Evolutionary conservation across 2,888 invertebrate species (phyloP).

Genomic region (Phania funesta): DNA sequence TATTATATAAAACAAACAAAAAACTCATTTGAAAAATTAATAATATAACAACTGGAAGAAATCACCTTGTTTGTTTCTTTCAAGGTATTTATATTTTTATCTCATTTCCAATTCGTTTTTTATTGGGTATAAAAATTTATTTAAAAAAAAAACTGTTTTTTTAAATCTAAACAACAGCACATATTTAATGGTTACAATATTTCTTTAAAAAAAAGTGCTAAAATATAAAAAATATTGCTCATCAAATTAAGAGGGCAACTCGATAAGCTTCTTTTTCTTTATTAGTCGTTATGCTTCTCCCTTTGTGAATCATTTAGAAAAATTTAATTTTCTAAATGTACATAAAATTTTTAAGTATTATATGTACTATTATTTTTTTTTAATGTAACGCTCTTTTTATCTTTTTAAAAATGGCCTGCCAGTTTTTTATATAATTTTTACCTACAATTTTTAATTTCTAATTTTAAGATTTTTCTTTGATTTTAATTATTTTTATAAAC

Average conservation of each 20-base stretch:
- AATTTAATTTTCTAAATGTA: background rate
- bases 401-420: constrained; percentile 25
- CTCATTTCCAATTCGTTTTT: constrained; percentile 33
- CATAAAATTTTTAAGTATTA: constrained; percentile 41
- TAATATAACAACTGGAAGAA: constrained; percentile 55
- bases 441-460: constrained; percentile 17
- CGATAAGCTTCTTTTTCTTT: constrained; percentile 9
- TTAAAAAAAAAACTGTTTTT: constrained; percentile 37
- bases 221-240: constrained; percentile 41
- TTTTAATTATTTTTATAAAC: constrained; percentile 45
- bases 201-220: constrained; percentile 7
- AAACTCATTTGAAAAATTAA: constrained; percentile 31
- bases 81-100: constrained; percentile 19
- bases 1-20: constrained; percentile 42
- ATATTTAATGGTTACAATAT: constrained; percentile 1
- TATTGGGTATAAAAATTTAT: constrained; percentile 32
- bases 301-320: constrained; percentile 7
- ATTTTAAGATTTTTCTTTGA: constrained; percentile 30
- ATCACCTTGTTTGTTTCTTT: constrained; percentile 26
- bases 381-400: background rate
- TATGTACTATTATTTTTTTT: constrained; percentile 1
- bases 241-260: constrained; percentile 34
- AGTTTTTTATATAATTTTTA: constrained; percentile 38
- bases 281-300: constrained; percentile 29
- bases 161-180: background rate